Base-by-base conservation (phyloP, 2,888 invertebrate species). In the Automeris io region DNA sequence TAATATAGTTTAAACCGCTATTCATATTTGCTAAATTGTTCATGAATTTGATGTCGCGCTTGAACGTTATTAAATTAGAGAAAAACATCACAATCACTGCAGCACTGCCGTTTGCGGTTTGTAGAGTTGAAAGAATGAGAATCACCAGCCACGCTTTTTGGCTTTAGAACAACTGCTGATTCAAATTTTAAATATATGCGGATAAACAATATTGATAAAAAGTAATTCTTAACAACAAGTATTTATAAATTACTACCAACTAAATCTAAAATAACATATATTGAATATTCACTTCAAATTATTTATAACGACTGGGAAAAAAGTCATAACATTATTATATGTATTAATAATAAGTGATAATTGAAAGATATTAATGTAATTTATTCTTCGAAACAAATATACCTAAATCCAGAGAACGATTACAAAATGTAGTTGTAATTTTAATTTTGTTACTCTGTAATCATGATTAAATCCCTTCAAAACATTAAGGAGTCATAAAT, bases 41-140 rank as follows among this genome's bases (percentile, higher is more conserved):
- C 16, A 16, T n/a, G 4, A 16, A 29, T 29, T 29, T 29, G 16
- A 29, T 29, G 2, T 29, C 16, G 2, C 29, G 29, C 29, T 16
- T n/a, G 16, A 29, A 7, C 29, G 8, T 29, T 3, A 19, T 19
- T 16, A 16, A 29, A 29, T 16, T 29, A 29, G 8, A 16, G 29
- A 16, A 9, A 16, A 16, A 29, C 6, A 26, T 26, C 3, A 26
- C 16, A 7, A 13, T 16, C 16, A 26, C 26, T 8, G 8, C n/a
- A 26, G 5, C 7, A 57, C 64, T 59, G 60, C 51, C 45, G 21
- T 66, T 61, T 65, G 65, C 60, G 68, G 68, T 71, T 70, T 63
- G 66, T 70, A 61, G 54, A 59, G 40, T 41, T 42, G 46, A 57
- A 56, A 61, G 52, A 50, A 62, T 54, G 51, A 61, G 54, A 61